Evolutionary conservation across 2,888 invertebrate genomes (phyloP).

Genomic region (Abrostola tripartita): DNA sequence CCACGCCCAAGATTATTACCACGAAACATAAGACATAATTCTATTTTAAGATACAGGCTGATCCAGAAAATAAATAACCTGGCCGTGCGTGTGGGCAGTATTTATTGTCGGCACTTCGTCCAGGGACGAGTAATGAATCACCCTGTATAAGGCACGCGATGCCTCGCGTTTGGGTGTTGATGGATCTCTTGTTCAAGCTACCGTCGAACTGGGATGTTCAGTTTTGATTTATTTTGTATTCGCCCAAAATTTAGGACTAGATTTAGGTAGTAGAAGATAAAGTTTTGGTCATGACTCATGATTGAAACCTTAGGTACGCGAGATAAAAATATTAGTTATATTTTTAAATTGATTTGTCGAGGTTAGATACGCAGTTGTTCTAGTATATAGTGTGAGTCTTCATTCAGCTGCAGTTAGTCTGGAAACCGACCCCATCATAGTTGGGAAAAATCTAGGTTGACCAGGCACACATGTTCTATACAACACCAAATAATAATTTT

Average conservation of each 20-base stretch:
- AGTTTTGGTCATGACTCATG: constrained; percentile 7
- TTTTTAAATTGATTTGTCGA: too few species aligned
- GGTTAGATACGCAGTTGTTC: too few species aligned
- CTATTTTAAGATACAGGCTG: constrained; percentile 66
- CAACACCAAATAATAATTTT: background rate
- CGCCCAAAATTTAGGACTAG: constrained; percentile 12
- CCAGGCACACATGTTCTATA: background rate
- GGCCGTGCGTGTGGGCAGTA: constrained; percentile 66
- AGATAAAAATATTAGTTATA: background rate
- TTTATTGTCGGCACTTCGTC: constrained; percentile 64
- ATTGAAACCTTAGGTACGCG: constrained; percentile 20
- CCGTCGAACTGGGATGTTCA: constrained; percentile 41
- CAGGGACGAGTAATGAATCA: constrained; percentile 66
- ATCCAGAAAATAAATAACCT: constrained; percentile 65
- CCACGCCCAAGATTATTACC: constrained; percentile 24
- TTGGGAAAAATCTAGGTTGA: too few species aligned
- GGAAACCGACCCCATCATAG: too few species aligned
- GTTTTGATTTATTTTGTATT: constrained; percentile 50
- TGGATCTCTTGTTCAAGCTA: constrained; percentile 53
- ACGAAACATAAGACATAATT: constrained; percentile 48
- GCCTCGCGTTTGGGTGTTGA: constrained; percentile 59
- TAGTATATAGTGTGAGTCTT: too few species aligned
- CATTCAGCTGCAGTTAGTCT: too few species aligned
- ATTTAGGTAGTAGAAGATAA: constrained; percentile 9
- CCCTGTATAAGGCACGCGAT: constrained; percentile 67